These are phyloP conservation scores for Hymenochirus boettgeri DNA, from an alignment of 2,113 vertebrate species.

Conservation along the genomic window DNA sequence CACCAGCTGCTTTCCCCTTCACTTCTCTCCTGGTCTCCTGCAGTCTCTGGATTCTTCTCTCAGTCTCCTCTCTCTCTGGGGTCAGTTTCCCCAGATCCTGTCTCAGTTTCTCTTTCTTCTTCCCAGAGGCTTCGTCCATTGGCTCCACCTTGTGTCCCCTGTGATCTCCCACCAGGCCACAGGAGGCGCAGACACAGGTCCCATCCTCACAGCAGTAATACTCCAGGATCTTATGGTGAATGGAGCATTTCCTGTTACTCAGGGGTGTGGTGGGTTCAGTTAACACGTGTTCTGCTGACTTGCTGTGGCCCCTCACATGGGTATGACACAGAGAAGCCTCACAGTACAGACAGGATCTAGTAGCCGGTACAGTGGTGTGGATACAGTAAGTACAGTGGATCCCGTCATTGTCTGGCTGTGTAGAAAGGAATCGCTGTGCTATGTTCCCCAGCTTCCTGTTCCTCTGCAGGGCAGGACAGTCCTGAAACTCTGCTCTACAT, in stretches of 20 bases:
- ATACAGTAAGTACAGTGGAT: slow-evolving; percentile 14
- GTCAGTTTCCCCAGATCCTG: neutral
- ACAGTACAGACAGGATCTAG: slow-evolving; percentile 15
- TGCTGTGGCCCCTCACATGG: slow-evolving; percentile 2
- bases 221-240: slow-evolving; percentile 7
- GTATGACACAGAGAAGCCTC: slow-evolving; percentile 21
- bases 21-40: neutral
- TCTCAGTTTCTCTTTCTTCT: slow-evolving; percentile 1
- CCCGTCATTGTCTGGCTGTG: neutral
- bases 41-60: neutral
- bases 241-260: slow-evolving; percentile 9
- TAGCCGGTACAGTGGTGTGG: slow-evolving; percentile 6
- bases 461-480: neutral
- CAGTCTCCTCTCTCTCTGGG: neutral
- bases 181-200: slow-evolving; percentile 4
- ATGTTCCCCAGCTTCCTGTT: neutral
- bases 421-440: neutral
- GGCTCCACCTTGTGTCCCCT: slow-evolving; percentile 18
- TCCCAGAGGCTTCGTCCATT: slow-evolving; percentile 3
- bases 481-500: slow-evolving; percentile 59
- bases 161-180: slow-evolving; percentile 1
- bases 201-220: slow-evolving; percentile 22
- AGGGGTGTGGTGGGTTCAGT: neutral
- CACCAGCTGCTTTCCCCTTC: neutral
- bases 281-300: slow-evolving; percentile 18